These are phyloP conservation scores for Coenonympha arcania DNA, from an alignment of 2,888 invertebrate species.

Conservation along the genomic window DNA sequence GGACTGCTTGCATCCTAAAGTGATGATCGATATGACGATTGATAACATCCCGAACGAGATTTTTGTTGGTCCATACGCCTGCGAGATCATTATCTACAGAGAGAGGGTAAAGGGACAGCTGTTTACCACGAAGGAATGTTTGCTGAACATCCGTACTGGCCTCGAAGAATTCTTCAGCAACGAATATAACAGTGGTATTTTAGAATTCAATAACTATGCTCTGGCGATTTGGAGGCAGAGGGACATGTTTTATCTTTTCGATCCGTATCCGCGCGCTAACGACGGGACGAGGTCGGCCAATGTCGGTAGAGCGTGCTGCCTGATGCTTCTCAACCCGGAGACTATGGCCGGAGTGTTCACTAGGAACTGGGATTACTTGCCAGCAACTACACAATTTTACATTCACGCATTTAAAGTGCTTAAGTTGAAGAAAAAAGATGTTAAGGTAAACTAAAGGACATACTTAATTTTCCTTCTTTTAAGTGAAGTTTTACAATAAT, in stretches of 20 bases:
- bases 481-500: not conserved
- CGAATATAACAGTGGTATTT: constrained; percentile 64
- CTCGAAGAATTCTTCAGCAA: constrained; percentile 71
- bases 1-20: constrained; percentile 67
- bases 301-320: constrained; percentile 76
- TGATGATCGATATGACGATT: constrained; percentile 62
- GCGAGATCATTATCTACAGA: constrained; percentile 74
- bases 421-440: constrained; percentile 62
- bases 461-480: not conserved
- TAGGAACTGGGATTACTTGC: constrained; percentile 69
- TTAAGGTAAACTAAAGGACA: constrained; percentile 41
- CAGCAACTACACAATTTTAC: constrained; percentile 62
- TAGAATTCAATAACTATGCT: constrained; percentile 76
- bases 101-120: constrained; percentile 66
- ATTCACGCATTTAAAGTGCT: constrained; percentile 77
- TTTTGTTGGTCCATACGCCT: constrained; percentile 70
- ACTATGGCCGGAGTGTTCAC: constrained; percentile 70
- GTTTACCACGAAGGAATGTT: constrained; percentile 67
- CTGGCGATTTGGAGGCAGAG: constrained; percentile 77
- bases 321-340: constrained; percentile 76
- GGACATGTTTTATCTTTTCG: constrained; percentile 77
- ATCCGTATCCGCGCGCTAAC: constrained; percentile 76
- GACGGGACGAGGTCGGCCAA: constrained; percentile 71
- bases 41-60: constrained; percentile 75
- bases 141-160: constrained; percentile 63